phyloP scores from a whole-genome alignment of 2,888 invertebrate species.

The Troides helena region DNA sequence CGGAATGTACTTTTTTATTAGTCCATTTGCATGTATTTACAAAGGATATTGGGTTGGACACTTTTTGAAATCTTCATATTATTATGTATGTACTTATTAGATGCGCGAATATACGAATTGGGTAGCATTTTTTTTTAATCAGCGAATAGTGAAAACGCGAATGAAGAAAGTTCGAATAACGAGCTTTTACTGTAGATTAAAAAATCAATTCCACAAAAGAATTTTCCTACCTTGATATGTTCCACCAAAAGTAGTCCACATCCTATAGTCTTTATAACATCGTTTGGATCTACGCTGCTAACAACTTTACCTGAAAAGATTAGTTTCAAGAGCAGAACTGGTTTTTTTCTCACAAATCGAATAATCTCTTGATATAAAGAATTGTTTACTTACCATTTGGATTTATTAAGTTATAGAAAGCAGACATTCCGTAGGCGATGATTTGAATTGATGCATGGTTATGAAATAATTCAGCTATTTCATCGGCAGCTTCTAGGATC shows the following conservation, averaged over 20 bases:
- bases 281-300: conserved; percentile 35
- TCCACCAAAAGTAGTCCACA: conserved; percentile 45
- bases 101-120: too few relatives aligned
- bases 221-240: conserved; percentile 43
- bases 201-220: too few relatives aligned
- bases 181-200: too few relatives aligned
- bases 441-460: conserved; percentile 31
- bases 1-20: too few relatives aligned
- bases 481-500: conserved; percentile 11
- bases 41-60: too few relatives aligned
- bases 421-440: conserved; percentile 33
- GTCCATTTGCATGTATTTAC: too few relatives aligned
- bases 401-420: conserved; percentile 23
- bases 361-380: not conserved
- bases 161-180: too few relatives aligned
- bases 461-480: conserved; percentile 29
- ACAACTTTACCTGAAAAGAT: conserved; percentile 43
- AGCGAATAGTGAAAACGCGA: too few relatives aligned
- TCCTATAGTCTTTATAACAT: conserved; percentile 48
- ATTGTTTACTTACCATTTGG: conserved; percentile 12
- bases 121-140: too few relatives aligned
- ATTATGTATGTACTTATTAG: too few relatives aligned
- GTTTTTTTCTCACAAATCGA: not conserved
- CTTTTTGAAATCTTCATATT: too few relatives aligned
- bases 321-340: not conserved